phyloP scores from a whole-genome alignment of 2,888 invertebrate genomes.

The Ectemnius continuus region DNA sequence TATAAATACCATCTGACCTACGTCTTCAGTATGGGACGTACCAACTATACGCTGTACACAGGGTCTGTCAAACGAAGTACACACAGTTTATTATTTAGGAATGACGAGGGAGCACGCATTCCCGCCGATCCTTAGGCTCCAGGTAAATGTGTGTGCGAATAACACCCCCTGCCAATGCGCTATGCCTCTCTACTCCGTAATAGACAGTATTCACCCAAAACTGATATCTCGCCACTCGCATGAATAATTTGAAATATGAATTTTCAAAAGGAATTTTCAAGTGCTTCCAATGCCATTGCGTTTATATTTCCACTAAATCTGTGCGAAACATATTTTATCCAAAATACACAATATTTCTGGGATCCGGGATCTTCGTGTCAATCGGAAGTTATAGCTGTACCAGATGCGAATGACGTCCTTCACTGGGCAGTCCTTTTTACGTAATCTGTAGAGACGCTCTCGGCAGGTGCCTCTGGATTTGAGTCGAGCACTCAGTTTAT shows the following conservation, averaged over 20 bases:
- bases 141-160: conserved; percentile 55
- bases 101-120: conserved; percentile 68
- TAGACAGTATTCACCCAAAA: too few species aligned
- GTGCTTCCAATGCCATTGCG: too few species aligned
- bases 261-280: too few species aligned
- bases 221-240: too few species aligned
- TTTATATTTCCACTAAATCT: too few species aligned
- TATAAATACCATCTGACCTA: conserved; percentile 70
- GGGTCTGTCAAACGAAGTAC: conserved; percentile 65
- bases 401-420: too few species aligned
- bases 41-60: conserved; percentile 63
- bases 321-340: too few species aligned
- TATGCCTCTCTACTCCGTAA: not conserved
- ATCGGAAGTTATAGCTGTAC: not conserved
- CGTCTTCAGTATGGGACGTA: conserved; percentile 67
- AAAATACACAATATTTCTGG: too few species aligned
- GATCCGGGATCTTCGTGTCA: not conserved
- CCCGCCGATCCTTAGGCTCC: conserved; percentile 70
- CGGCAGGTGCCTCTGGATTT: not conserved
- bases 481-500: not conserved
- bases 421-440: not conserved
- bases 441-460: not conserved
- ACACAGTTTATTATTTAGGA: conserved; percentile 68
- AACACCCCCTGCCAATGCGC: conserved; percentile 16
- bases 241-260: too few species aligned